Percentiles rank a stretch among this genome's conserved stretches.
phyloP scores from a whole-genome alignment of 2,888 invertebrate species.

The Cryptus armator region DNA sequence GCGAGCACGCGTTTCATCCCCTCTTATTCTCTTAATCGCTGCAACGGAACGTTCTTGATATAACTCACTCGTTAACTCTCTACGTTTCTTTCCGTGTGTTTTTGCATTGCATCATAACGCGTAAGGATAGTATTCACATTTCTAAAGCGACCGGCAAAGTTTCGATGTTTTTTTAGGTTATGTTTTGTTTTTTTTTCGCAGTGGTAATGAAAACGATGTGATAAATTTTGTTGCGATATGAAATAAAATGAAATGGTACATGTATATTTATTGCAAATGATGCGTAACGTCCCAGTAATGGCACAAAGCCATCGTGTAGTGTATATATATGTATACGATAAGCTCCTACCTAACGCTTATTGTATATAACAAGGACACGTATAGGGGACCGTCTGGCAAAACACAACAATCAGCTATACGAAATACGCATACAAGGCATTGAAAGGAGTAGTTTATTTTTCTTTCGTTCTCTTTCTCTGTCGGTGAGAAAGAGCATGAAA shows the following conservation, averaged over 20 bases:
- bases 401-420: background rate
- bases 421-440: slow-evolving; percentile 12
- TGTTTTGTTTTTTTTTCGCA: background rate
- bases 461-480: background rate
- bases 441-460: slow-evolving; percentile 6
- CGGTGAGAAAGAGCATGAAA: slow-evolving; percentile 20
- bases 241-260: background rate
- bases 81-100: slow-evolving; percentile 37
- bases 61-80: slow-evolving; percentile 60
- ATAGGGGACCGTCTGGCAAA: background rate
- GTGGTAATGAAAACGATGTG: no score
- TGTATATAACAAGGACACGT: background rate
- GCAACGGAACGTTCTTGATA: slow-evolving; percentile 29
- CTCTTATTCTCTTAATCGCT: background rate
- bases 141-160: background rate
- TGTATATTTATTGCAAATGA: background rate
- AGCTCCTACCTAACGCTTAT: background rate
- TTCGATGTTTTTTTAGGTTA: no score
- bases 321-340: background rate
- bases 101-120: slow-evolving; percentile 9
- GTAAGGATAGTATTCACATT: background rate
- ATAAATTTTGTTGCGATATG: no score
- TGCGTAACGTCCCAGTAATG: background rate
- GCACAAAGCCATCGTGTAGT: background rate
- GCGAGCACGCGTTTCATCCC: slow-evolving; percentile 51